Evolutionary conservation across 2,888 invertebrate species (phyloP).

Genomic region (Drosophila meridiana): DNA sequence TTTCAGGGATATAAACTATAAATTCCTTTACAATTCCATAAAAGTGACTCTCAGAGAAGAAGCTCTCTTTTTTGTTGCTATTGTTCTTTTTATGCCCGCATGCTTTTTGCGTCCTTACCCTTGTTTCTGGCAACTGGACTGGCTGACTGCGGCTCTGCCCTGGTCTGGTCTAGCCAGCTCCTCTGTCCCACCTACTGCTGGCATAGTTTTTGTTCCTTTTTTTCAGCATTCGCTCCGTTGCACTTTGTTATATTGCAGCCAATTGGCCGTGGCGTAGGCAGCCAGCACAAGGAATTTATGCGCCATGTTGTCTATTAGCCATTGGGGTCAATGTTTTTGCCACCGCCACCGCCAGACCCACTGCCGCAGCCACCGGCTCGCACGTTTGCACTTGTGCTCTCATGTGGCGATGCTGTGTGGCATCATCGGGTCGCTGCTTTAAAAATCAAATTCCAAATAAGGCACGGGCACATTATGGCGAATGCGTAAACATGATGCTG

Average conservation of each 20-base stretch:
- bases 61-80: conserved; percentile 7
- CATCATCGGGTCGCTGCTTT: conserved; percentile 38
- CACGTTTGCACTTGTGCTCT: conserved; percentile 13
- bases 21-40: conserved; percentile 34
- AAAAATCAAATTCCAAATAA: conserved; percentile 71
- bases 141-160: conserved; percentile 9
- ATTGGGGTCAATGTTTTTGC: conserved; percentile 65
- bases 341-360: background rate
- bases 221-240: conserved; percentile 62
- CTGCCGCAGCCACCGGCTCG: background rate
- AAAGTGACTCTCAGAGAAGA: conserved; percentile 20
- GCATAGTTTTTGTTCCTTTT: conserved; percentile 29
- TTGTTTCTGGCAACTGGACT: conserved; percentile 14
- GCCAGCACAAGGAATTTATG: conserved; percentile 70
- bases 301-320: conserved; percentile 76
- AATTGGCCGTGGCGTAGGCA: conserved; percentile 76
- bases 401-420: conserved; percentile 22
- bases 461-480: conserved; percentile 31
- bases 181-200: conserved; percentile 7
- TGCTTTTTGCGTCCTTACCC: conserved; percentile 39
- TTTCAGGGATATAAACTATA: conserved; percentile 26
- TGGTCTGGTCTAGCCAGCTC: conserved; percentile 1
- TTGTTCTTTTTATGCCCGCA: conserved; percentile 53
- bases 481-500: conserved; percentile 43
- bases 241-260: conserved; percentile 83